Conservation (phyloP, 2,888 invertebrate genomes). For the Platypus cylindrus region DNA sequence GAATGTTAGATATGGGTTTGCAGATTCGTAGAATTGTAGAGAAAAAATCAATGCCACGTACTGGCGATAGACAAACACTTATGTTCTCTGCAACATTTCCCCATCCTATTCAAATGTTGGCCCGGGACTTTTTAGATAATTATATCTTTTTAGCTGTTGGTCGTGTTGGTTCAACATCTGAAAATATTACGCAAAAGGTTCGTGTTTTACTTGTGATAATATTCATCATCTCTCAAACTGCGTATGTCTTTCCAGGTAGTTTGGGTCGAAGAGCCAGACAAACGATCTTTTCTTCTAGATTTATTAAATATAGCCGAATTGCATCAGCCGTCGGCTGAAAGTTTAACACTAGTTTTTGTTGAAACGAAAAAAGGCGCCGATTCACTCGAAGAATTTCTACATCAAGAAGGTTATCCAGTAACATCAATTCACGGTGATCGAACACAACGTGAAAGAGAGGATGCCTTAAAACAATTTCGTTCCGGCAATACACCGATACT, state of each 20-base stretch:
- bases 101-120: slow-evolving; percentile 90
- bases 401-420: slow-evolving; percentile 70
- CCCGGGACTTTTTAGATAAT: slow-evolving; percentile 93
- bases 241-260: no score
- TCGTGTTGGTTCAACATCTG: slow-evolving; percentile 96
- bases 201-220: slow-evolving; percentile 1
- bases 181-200: slow-evolving; percentile 96
- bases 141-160: slow-evolving; percentile 99
- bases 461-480: slow-evolving; percentile 80
- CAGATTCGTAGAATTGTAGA: slow-evolving; percentile 83
- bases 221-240: neutral
- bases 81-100: slow-evolving; percentile 99
- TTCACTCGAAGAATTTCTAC: slow-evolving; percentile 87
- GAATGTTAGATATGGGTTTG: slow-evolving; percentile 99
- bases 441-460: slow-evolving; percentile 92
- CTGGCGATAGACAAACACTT: slow-evolving; percentile 91
- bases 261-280: slow-evolving; percentile 98
- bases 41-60: slow-evolving; percentile 86
- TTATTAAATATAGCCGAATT: slow-evolving; percentile 71
- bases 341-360: slow-evolving; percentile 92
- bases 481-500: slow-evolving; percentile 87
- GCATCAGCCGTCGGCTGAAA: slow-evolving; percentile 57
- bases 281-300: slow-evolving; percentile 91
- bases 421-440: slow-evolving; percentile 99
- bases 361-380: slow-evolving; percentile 99